Base-by-base conservation (phyloP, 2,797 vertebrate genomes). In the Acridotheres tristis region DNA sequence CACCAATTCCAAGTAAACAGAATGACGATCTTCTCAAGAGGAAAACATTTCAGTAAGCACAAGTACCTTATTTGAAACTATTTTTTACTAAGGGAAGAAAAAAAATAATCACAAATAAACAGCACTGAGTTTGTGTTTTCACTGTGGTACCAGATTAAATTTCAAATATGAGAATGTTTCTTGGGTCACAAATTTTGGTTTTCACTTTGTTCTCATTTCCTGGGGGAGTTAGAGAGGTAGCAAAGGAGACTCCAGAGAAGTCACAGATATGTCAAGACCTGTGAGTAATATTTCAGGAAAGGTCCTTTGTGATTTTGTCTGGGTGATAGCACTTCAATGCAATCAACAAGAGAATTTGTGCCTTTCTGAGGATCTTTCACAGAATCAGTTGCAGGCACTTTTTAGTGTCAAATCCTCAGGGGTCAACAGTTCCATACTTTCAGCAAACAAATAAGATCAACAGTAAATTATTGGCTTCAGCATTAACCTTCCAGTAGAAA, bases 131-230 rank as follows among this genome's bases (percentile, higher is more conserved):
- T 89, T 43, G 8, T 81, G 19, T 71, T 95, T 95, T 87, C 42
- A 65, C 71, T 34, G 25, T 10, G 12, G 20, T 32, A 30, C 20
- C 30, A 68, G 82, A 58, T 83, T 61, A 81, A 89, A 78, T 92
- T 75, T 95, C 38, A 86, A 72, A 84, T 36, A 36, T 74, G 23
- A 83, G 21, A 88, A 47, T 67, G 17, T 7, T 83, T 58, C 47
- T 59, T 62, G 30, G 20, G 58, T 62, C 47, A 83, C 50, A 71
- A 71, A 72, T 89, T 77, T 62, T 67, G 18, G 7, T 74, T 81
- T 90, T 73, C 67, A 82, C 3, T 36, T 74, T 74, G n/a, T 85
- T 89, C 29, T 83, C 11, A 12, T 92, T 89, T 85, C 50, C 73
- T 80, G 40, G 34, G 43, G 77, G 57, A 88, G 11, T 4, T 50